Evolutionary conservation across 1,140 invertebrate genomes (phyloP), one percentile per base, ranked within the genome.

Genomic region (Lucilia cuprina): DNA sequence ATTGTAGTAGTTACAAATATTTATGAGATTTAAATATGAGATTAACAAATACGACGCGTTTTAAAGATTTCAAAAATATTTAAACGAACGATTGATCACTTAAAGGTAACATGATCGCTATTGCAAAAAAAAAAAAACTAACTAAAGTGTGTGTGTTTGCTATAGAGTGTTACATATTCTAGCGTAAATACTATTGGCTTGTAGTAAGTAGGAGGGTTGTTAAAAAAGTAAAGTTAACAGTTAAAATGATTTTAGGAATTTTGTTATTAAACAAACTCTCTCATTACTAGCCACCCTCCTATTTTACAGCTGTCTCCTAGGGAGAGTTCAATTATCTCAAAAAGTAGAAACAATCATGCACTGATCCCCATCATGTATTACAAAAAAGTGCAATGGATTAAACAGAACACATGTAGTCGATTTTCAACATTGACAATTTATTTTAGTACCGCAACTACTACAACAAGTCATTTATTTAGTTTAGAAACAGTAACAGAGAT

Each of bases 21-120:
- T 49, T 80, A 80, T 49, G 77, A 80, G 77, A 80, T 80, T 49
- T 80, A 21, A 21, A 19, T 19, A 21, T 50, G 19, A 49, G 77
- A 80, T 80, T 21, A 80, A n/a, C 35, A 47, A 78, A 70, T 70
- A 19, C 74, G 75, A 41, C 77, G 35, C 77, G 77, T 50, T 80
- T 80, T 80, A 80, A 19, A 80, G 47, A 49, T 80, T 80, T 80
- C 77, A 21, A 80, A 80, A 80, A 21, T 80, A 80, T 21, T 80
- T 80, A 80, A 49, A 30, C 77, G 10, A 49, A 49, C 77, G 77
- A 80, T 80, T 47, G 77, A 80, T 80, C 77, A 80, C 47, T 80
- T 49, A 80, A 21, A 13, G 8, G 77, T 13, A 80, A 80, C 77
- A 80, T 80, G 77, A 80, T 80, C 77, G 25, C 3, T 30, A 49